Percentiles rank a stretch among this genome's conserved stretches.
phyloP scores from a whole-genome alignment of 35 echinoderm and acorn worm genomes.

The Eucidaris tribuloides region DNA sequence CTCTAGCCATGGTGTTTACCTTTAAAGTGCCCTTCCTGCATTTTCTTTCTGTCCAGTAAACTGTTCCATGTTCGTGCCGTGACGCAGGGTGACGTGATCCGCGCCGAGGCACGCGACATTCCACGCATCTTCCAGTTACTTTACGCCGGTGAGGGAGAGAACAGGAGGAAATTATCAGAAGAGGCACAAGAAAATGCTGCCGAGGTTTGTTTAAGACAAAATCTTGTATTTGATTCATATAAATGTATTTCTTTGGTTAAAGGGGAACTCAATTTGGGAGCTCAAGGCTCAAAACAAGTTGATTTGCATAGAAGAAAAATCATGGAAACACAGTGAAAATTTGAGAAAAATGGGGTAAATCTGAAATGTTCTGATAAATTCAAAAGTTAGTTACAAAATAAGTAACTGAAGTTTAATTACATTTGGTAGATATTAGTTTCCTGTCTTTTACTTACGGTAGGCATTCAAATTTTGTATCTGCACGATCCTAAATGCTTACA shows the following conservation, averaged over 20 bases:
- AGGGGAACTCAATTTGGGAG: not conserved
- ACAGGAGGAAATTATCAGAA: conserved; percentile 19
- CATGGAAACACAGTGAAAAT: not conserved
- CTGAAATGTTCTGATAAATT: too few relatives aligned
- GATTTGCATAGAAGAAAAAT: not conserved
- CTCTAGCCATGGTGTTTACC: too few relatives aligned
- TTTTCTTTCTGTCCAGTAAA: conserved; percentile 55
- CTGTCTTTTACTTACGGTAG: too few relatives aligned
- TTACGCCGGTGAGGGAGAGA: conserved; percentile 96
- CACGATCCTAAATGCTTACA: too few relatives aligned
- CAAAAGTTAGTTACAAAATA: too few relatives aligned
- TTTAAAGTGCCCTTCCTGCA: too few relatives aligned
- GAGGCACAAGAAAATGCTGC: not conserved
- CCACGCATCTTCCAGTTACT: conserved; percentile 96
- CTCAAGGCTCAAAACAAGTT: not conserved
- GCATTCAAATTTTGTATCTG: too few relatives aligned
- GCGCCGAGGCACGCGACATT: conserved; percentile 87
- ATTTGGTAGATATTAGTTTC: too few relatives aligned
- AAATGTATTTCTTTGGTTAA: not conserved
- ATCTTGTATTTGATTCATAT: not conserved
- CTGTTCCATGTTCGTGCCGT: conserved; percentile 96
- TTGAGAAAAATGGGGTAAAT: not conserved
- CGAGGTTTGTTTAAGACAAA: not conserved
- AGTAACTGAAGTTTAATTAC: too few relatives aligned
- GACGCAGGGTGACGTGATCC: conserved; percentile 94